Percentiles rank a stretch among this genome's conserved stretches.
phyloP scores from a whole-genome alignment of 2,888 invertebrate genomes.

The Acrocera orbiculus region DNA sequence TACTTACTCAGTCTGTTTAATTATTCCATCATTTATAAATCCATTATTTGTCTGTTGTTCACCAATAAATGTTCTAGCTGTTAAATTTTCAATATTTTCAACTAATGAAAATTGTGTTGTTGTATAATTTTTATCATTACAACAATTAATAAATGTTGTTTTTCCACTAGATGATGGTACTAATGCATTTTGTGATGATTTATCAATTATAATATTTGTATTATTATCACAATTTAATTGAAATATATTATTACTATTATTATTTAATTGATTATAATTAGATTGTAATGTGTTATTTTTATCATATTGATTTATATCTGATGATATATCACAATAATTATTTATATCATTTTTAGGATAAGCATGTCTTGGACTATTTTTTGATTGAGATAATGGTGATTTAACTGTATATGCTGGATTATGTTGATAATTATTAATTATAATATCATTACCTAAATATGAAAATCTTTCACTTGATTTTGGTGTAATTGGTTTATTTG shows the following conservation, averaged over 20 bases:
- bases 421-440: conserved; percentile 12
- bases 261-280: too few relatives aligned
- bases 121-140: conserved; percentile 3
- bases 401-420: conserved; percentile 11
- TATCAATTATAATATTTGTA: too few relatives aligned
- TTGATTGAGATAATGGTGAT: conserved; percentile 12
- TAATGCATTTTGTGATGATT: too few relatives aligned
- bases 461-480: conserved; percentile 16
- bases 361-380: conserved; percentile 11
- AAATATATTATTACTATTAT: too few relatives aligned
- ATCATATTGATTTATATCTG: conserved; percentile 19
- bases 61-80: conserved; percentile 13
- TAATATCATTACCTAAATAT: conserved; percentile 13
- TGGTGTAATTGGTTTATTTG: conserved; percentile 16
- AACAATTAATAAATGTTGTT: too few relatives aligned
- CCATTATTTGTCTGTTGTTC: conserved; percentile 4
- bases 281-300: too few relatives aligned
- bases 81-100: conserved; percentile 7
- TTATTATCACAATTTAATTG: too few relatives aligned
- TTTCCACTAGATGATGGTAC: too few relatives aligned
- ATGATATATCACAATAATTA: conserved; percentile 20
- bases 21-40: too few relatives aligned
- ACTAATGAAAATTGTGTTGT: conserved; percentile 1
- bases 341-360: conserved; percentile 17
- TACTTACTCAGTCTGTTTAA: too few relatives aligned